Evolutionary conservation across 2,888 invertebrate genomes (phyloP), one percentile per base, ranked within the genome.

Genomic region (Cyaniris semiargus): DNA sequence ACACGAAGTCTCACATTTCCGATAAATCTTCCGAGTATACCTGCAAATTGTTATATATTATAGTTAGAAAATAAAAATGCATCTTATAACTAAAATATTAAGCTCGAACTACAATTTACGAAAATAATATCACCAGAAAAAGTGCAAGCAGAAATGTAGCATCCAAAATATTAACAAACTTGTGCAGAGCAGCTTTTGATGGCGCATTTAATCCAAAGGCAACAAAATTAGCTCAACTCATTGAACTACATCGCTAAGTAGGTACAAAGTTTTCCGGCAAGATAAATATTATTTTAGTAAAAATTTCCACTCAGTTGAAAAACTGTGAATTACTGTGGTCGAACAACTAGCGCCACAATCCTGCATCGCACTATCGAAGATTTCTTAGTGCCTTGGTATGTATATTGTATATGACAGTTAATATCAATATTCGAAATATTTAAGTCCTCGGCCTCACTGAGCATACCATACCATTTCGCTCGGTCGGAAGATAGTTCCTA

Each of bases 1-100:
- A 97, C 97, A 84, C 96, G 95, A 78, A 95, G 94, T 79, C 99
- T 95, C 78, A 96, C 94, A 76, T 87, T 92, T 0, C 95, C 95
- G 7, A 95, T 91, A 15, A 95, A 78, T 81, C 90, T 94, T 56
- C 95, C 95, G 58, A 95, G 91, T 80, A 91, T 91, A 84, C 94
- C 95, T 95, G 82, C 70, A 86, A 89, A 53, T 53, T 23, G 13
- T 44, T 8, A 38, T 44, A 66, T 0, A 60, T 23, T 7, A 60
- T 3, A 44, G 44, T 44, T 44, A 60, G 0, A 21, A 10, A 23
- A 56, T 56, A n/a, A 4, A 15, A 48, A n/a, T 53, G 18, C 6
- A 21, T 21, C 10, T 23, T n/a, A 5, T 56, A 8, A 23, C 23
- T 23, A 1, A 60, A 21, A 60, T 60, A 58, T 58, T 21, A 8